Base-by-base conservation (phyloP, 2,888 invertebrate species). In the Machimus rusticus region DNA sequence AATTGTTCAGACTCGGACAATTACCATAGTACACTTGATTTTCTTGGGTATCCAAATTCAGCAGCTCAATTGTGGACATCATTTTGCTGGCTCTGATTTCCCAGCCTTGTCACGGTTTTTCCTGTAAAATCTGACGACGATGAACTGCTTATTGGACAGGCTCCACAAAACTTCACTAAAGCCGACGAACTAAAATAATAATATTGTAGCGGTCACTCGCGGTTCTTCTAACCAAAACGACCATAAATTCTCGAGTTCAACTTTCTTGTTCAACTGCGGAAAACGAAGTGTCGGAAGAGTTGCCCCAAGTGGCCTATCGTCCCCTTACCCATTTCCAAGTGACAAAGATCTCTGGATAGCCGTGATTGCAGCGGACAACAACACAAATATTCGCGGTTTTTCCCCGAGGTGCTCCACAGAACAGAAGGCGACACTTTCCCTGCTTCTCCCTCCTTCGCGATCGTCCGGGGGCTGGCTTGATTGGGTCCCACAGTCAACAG, bases 11-110 rank as follows among this genome's bases (percentile, higher is more conserved):
- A 51, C 12, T 66, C 28, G 23, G 66, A 23, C 66, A 51, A 77
- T 87, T 88, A 88, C 88, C 88, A 78, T 87, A 88, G 31, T 86
- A 88, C 86, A 81, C 79, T 23, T 88, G 88, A 81, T 86, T 88
- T 57, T 66, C 55, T 34, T 88, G 88, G 5, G 88, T 87, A 55
- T 88, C 88, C 31, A 88, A 78, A 88, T 88, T 87, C 19, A 88
- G 84, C 66, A 66, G 66, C 28, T 66, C 66, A 43, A 88, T 87
- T 39, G 86, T 88, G 19, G 88, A 86, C 31, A 86, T 87, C 88
- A 88, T 88, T 19, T 87, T 87, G 16, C 4, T 39, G 79, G 19
- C 23, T 57, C 12, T 57, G 12, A 31, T 55, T 39, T 46, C 12
- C 43, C 28, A 66, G 23, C 23, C 28, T 28, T 66, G 28, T 46